These are phyloP conservation scores for Apostichopus leukothele DNA, from an alignment of 53 echinoderm and acorn worm genomes.

Conservation along the genomic window DNA sequence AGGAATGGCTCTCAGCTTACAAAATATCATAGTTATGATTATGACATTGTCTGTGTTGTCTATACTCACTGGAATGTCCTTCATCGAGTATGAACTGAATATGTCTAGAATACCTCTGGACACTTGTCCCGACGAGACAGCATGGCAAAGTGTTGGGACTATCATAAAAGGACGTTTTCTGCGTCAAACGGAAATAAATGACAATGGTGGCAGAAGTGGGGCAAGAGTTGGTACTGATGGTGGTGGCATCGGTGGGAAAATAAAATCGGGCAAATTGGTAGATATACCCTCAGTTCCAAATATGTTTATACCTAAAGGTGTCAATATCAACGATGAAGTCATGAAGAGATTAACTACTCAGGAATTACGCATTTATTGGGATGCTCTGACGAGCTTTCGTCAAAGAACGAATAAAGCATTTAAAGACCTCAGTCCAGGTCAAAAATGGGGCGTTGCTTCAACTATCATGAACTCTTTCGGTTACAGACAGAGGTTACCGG, in stretches of 20 bases:
- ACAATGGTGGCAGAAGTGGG: neutral
- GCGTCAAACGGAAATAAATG: neutral
- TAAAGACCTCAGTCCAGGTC: constrained; percentile 32
- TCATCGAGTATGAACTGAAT: constrained; percentile 21
- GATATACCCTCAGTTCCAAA: constrained; percentile 9
- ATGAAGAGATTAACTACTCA: constrained; percentile 35
- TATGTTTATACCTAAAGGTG: constrained; percentile 22
- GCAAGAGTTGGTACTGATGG: neutral
- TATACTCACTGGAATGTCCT: constrained; percentile 26
- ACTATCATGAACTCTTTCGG: constrained; percentile 56
- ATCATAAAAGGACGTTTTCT: constrained; percentile 23
- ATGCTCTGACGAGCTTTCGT: constrained; percentile 16
- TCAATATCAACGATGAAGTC: constrained; percentile 26
- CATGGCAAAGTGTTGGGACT: constrained; percentile 5
- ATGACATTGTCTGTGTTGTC: constrained; percentile 42
- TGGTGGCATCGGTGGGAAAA: constrained; percentile 6
- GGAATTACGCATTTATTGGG: constrained; percentile 40
- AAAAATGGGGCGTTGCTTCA: constrained; percentile 65
- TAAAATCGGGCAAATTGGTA: neutral
- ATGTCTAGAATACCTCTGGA: constrained; percentile 21
- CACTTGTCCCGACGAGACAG: constrained; percentile 8
- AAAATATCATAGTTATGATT: constrained; percentile 35
- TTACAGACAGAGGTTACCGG: constrained; percentile 67
- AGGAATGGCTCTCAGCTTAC: constrained; percentile 30
- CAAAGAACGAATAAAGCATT: constrained; percentile 40